A percentile compares a stretch with the other conserved stretches of the same genome.
Conservation (phyloP, 1,140 invertebrate genomes). For the Hylaeus anthracinus region DNA sequence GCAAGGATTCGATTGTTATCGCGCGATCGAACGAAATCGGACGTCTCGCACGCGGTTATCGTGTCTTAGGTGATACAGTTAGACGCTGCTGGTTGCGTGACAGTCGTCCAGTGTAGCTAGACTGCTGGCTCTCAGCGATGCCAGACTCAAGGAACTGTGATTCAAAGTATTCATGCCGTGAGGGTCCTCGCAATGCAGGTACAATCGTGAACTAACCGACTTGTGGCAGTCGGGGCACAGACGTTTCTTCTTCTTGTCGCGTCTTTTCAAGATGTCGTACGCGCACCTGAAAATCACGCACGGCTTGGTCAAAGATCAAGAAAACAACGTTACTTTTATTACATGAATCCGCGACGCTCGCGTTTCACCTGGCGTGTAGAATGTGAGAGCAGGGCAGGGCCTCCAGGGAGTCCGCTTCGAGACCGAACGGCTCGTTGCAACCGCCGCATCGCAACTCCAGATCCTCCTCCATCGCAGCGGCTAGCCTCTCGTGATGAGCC, state of each 20-base stretch:
- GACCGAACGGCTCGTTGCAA: slow-evolving; percentile 88
- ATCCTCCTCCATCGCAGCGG: slow-evolving; percentile 86
- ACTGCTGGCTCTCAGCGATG: slow-evolving; percentile 78
- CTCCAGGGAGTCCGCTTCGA: slow-evolving; percentile 87
- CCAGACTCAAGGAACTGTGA: slow-evolving; percentile 80
- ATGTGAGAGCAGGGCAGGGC: slow-evolving; percentile 92
- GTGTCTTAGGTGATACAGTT: slow-evolving; percentile 27
- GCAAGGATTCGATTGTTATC: neutral
- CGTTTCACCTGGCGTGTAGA: slow-evolving; percentile 87
- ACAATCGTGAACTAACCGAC: slow-evolving; percentile 83
- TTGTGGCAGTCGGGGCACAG: slow-evolving; percentile 85
- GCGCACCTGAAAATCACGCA: slow-evolving; percentile 83
- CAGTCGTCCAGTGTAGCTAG: slow-evolving; percentile 79
- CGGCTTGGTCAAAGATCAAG: neutral
- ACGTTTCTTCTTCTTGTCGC: slow-evolving; percentile 85
- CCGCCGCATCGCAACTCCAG: slow-evolving; percentile 89
- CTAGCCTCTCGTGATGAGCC: slow-evolving; percentile 87
- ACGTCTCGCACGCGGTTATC: slow-evolving; percentile 14
- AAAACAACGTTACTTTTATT: neutral
- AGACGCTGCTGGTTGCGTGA: slow-evolving; percentile 80
- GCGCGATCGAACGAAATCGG: neutral
- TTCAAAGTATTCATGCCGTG: slow-evolving; percentile 77
- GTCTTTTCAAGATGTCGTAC: slow-evolving; percentile 85
- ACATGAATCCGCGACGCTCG: neutral
- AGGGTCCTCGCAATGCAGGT: slow-evolving; percentile 79